A percentile compares a stretch with the other conserved stretches of the same genome.
Conservation (phyloP, 2,113 vertebrate genomes). For the Indri indri region DNA sequence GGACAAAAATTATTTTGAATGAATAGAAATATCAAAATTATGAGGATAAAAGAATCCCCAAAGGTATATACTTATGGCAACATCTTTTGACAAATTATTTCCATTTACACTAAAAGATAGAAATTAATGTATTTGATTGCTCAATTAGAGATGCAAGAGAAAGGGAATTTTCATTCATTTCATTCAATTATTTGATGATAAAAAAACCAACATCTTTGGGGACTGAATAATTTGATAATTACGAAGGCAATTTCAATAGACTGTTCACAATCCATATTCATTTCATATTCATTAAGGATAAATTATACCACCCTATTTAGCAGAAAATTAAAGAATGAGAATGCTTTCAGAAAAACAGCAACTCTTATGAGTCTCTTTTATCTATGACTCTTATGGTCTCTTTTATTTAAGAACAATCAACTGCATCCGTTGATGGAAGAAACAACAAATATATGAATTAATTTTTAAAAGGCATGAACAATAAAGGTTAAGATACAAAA, state of each 20-base stretch:
- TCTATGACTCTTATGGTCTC: neutral
- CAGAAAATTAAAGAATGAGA: constrained; percentile 52
- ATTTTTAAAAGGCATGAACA: neutral
- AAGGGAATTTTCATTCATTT: constrained; percentile 36
- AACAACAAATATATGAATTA: constrained; percentile 35
- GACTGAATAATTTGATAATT: constrained; percentile 62
- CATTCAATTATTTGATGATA: constrained; percentile 54
- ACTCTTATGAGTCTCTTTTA: constrained; percentile 11
- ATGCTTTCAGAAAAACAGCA: constrained; percentile 45
- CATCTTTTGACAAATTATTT: constrained; percentile 51
- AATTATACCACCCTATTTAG: constrained; percentile 57
- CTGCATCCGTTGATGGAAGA: neutral
- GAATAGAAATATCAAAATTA: constrained; percentile 50
- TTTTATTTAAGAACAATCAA: constrained; percentile 57
- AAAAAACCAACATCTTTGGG: constrained; percentile 59
- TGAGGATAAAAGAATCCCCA: constrained; percentile 21
- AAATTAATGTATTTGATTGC: constrained; percentile 40
- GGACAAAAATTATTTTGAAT: constrained; percentile 53
- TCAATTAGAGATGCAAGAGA: constrained; percentile 50
- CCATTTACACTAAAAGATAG: constrained; percentile 6
- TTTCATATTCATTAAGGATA: constrained; percentile 56
- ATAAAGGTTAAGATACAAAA: constrained; percentile 34
- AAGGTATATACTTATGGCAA: constrained; percentile 11
- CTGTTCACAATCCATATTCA: constrained; percentile 52
- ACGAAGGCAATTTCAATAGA: constrained; percentile 50